Evolutionary conservation across 2,113 vertebrate species (phyloP).

Genomic region (Calonectris borealis): DNA sequence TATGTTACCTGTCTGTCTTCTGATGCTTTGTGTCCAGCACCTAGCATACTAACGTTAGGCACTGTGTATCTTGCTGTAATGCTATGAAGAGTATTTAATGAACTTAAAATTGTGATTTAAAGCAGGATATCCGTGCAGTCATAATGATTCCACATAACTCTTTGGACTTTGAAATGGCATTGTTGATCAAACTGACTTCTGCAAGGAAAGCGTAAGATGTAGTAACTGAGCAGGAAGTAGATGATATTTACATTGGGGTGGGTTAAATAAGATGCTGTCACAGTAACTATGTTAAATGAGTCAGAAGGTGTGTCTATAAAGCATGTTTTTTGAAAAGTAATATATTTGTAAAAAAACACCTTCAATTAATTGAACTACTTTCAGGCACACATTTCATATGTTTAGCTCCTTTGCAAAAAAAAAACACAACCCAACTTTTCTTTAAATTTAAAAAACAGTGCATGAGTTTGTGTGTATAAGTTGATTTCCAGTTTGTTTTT

Average conservation of each 20-base stretch:
- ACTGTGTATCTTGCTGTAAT: background rate
- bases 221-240: background rate
- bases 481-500: background rate
- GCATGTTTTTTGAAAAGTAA: background rate
- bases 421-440: accelerated
- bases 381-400: accelerated
- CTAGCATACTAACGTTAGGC: background rate
- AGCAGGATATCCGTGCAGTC: background rate
- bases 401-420: background rate
- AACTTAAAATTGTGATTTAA: background rate
- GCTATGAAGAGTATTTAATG: accelerated
- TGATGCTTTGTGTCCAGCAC: background rate
- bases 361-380: background rate
- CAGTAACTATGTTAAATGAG: background rate
- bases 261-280: background rate
- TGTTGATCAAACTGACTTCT: background rate
- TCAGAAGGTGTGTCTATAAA: background rate
- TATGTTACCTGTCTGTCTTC: background rate
- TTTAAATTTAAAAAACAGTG: background rate
- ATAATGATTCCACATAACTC: background rate
- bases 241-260: background rate
- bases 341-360: background rate
- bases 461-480: background rate
- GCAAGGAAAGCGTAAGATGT: background rate
- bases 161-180: slow-evolving; percentile 25